phyloP scores from a whole-genome alignment of 2,888 invertebrate species.

The Eudasyphora cyanicolor region DNA sequence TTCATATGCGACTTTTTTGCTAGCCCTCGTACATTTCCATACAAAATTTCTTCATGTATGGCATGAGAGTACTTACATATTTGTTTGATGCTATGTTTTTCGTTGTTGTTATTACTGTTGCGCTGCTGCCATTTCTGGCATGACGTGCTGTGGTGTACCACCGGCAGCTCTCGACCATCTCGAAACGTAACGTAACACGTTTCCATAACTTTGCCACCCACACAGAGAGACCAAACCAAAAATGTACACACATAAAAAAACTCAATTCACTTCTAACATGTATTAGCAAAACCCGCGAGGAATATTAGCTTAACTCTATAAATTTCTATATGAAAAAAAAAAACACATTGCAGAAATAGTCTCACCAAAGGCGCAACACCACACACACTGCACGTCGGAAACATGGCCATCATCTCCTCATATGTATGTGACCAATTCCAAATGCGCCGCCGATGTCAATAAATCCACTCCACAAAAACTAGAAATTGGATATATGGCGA shows the following conservation, averaged over 20 bases:
- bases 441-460: constrained; percentile 2
- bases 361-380: not conserved
- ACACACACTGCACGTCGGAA: not conserved
- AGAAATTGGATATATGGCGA: not conserved
- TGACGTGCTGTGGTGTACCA: not conserved
- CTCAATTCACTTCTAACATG: not conserved
- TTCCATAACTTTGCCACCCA: constrained; percentile 9
- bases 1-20: too few relatives aligned
- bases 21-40: too few relatives aligned
- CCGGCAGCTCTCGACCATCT: not conserved
- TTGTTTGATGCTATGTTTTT: not conserved
- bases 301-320: not conserved
- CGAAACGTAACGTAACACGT: not conserved
- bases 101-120: too few relatives aligned
- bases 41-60: too few relatives aligned
- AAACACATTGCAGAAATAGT: too few relatives aligned
- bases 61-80: not conserved
- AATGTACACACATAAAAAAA: not conserved
- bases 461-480: not conserved
- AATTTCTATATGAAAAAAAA: constrained; percentile 2
- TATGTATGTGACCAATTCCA: constrained; percentile 9
- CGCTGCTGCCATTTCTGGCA: too few relatives aligned
- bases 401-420: not conserved
- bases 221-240: not conserved
- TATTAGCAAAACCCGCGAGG: not conserved